Evolutionary conservation across 2,797 vertebrate genomes (phyloP).

Genomic region (Tokudaia muenninki): DNA sequence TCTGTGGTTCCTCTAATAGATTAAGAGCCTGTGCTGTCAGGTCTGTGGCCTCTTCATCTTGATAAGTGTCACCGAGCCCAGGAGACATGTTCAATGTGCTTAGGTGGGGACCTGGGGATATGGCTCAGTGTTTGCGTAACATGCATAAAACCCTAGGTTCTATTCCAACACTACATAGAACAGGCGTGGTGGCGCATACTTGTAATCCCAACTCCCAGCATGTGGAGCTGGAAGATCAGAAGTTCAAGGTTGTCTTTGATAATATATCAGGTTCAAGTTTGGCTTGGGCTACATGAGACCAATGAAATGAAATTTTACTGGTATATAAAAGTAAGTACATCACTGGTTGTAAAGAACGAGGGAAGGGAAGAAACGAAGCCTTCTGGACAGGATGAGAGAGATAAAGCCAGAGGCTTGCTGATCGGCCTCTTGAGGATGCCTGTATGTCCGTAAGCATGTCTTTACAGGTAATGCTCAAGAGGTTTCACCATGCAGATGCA

Average conservation of each 20-base stretch:
- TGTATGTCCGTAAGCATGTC: rapidly evolving
- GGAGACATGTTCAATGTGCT: background rate
- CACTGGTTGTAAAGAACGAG: background rate
- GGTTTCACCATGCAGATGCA: too few species aligned
- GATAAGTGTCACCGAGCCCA: rapidly evolving
- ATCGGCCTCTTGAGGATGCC: background rate
- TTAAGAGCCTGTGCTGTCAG: background rate
- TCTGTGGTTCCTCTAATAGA: background rate
- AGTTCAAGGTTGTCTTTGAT: background rate
- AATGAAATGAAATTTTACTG: background rate
- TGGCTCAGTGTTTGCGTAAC: background rate
- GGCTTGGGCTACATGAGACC: background rate
- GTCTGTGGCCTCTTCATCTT: background rate
- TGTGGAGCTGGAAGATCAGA: background rate
- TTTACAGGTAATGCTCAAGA: background rate
- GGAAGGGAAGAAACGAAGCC: background rate
- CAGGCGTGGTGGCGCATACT: background rate
- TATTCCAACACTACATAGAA: background rate
- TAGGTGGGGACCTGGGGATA: background rate
- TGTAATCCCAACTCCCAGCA: background rate
- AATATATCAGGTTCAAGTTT: background rate
- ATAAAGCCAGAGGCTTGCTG: rapidly evolving
- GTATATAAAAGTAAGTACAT: background rate
- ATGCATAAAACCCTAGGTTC: background rate
- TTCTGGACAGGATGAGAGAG: background rate